Evolutionary conservation across 2,113 vertebrate genomes (phyloP), one percentile per base, ranked within the genome.

Genomic region (Thamnaconus septentrionalis): DNA sequence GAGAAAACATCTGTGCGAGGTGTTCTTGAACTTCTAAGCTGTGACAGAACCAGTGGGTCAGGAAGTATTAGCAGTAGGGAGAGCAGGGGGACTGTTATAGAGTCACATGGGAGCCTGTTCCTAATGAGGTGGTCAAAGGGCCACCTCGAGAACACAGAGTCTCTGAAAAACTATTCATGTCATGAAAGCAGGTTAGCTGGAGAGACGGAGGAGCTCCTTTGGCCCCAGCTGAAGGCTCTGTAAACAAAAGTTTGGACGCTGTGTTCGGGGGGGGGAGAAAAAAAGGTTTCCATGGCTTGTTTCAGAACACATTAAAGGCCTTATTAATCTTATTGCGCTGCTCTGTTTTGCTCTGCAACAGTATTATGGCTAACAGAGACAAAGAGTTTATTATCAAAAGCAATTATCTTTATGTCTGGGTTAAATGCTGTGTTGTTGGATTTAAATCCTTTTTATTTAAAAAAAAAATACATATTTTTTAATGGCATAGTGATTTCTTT

Each of bases 1-100:
- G 58, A 60, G 61, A 78, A 79, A 76, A 66, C 42, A 77, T 73
- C 53, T 65, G 61, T 57, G 62, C 50, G 53, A 49, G n/a, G 31
- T 55, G 54, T 4, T 47, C 45, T 61, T 59, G 48, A 42, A 47
- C 40, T 47, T 39, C 48, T n/a, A 2, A 49, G 8, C 8, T 68
- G 53, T 66, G 63, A 56, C 58, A 41, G 43, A 61, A 64, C 59
- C 11, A 42, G 4, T 18, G 18, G 9, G 46, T 51, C 46, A 54
- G 48, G 53, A 31, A 11, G 46, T 8, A 44, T 43, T 58, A 6
- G 8, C 18, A 0, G 4, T 47, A 47, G 57, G 4, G 43, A 11
- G 45, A 8, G 41, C 6, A n/a, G 0, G 5, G 31, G n/a, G 42
- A 31, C 18, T 31, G 18, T 31, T 31, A 31, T 31, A 31, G 18